These are phyloP conservation scores for Cotesia vestalis DNA, from an alignment of 1,140 invertebrate genomes.

Conservation along the genomic window DNA sequence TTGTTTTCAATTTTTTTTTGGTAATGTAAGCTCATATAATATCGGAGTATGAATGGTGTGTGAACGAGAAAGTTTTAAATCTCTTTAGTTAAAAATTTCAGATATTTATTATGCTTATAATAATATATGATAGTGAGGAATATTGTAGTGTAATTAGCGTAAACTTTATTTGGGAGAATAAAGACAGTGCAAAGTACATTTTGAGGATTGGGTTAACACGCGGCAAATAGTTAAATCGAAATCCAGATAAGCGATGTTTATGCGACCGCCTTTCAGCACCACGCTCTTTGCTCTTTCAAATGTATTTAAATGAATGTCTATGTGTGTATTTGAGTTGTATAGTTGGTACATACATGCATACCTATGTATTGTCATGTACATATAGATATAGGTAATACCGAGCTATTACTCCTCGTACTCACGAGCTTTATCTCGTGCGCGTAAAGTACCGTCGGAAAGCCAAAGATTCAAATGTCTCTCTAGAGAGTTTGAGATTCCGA, in stretches of 20 bases:
- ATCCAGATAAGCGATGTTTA: constrained; percentile 33
- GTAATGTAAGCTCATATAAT: too few relatives aligned
- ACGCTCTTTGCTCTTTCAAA: constrained; percentile 19
- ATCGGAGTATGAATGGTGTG: too few relatives aligned
- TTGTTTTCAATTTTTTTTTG: too few relatives aligned
- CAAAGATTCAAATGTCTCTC: constrained; percentile 32
- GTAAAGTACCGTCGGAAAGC: constrained; percentile 31
- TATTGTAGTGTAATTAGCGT: constrained; percentile 12
- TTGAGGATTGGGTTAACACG: constrained; percentile 20
- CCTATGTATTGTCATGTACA: not conserved
- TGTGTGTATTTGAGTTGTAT: too few relatives aligned
- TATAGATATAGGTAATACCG: not conserved
- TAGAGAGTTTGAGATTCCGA: not conserved
- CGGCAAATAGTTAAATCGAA: constrained; percentile 29
- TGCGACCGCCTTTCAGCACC: constrained; percentile 27
- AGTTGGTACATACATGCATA: too few relatives aligned
- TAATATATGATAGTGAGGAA: too few relatives aligned
- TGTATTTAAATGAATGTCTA: not conserved
- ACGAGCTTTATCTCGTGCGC: constrained; percentile 27
- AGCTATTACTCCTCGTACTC: constrained; percentile 31
- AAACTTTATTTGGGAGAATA: not conserved
- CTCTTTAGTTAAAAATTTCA: too few relatives aligned
- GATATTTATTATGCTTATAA: too few relatives aligned
- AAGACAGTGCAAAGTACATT: constrained; percentile 8
- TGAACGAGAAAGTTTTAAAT: too few relatives aligned